A percentile compares a stretch with the other conserved stretches of the same genome.
Conservation (phyloP, 1,140 invertebrate genomes). For the Dendroctonus ponderosae region DNA sequence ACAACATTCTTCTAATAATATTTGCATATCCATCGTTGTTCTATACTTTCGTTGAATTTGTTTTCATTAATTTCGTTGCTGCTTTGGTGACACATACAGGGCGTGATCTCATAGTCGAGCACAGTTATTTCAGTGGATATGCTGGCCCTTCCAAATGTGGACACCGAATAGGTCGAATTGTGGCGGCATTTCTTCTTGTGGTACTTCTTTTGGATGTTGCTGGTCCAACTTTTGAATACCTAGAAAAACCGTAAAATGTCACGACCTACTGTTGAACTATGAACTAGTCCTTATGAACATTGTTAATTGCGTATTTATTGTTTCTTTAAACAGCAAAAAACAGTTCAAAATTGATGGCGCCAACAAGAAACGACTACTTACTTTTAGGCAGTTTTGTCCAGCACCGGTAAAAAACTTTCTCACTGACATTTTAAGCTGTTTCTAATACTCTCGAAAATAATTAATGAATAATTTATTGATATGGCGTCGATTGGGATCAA, state of each 20-base stretch:
- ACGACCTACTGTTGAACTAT: background rate
- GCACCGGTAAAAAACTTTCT: slow-evolving; percentile 39
- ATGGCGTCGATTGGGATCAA: slow-evolving; percentile 3
- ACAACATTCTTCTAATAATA: slow-evolving; percentile 22
- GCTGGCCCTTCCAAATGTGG: slow-evolving; percentile 38
- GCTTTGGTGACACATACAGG: slow-evolving; percentile 30
- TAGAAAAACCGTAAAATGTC: slow-evolving; percentile 15
- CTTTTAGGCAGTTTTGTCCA: slow-evolving; percentile 42
- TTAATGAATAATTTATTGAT: background rate
- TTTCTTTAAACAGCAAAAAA: background rate
- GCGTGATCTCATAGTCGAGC: slow-evolving; percentile 34
- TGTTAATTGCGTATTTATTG: background rate
- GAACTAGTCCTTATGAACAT: background rate
- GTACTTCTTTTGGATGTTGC: slow-evolving; percentile 34
- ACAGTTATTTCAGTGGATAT: slow-evolving; percentile 41
- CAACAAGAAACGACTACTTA: slow-evolving; percentile 24
- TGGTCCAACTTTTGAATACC: slow-evolving; percentile 39
- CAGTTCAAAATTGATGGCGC: background rate
- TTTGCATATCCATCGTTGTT: slow-evolving; percentile 34
- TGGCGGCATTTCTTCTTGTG: slow-evolving; percentile 33
- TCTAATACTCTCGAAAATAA: background rate
- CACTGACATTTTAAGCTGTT: slow-evolving; percentile 34
- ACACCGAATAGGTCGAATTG: slow-evolving; percentile 35
- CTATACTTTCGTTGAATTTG: slow-evolving; percentile 40
- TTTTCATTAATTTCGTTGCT: slow-evolving; percentile 39